phyloP scores from a whole-genome alignment of 1,140 invertebrate genomes.

The Drosophila insularis region DNA sequence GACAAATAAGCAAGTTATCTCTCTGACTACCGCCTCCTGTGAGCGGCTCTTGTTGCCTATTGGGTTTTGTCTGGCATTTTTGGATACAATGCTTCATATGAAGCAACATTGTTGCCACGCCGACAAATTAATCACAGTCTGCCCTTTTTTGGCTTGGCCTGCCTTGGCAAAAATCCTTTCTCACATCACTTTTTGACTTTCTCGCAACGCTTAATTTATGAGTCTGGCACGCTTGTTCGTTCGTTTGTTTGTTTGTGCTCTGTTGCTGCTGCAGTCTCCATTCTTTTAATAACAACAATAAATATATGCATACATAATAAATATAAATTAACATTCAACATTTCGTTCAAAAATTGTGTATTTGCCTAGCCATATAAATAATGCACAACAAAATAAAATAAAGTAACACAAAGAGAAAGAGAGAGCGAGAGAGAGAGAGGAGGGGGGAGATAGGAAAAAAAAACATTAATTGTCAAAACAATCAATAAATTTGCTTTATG shows the following conservation, averaged over 20 bases:
- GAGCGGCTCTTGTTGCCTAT: slow-evolving; percentile 11
- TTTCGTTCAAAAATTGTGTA: slow-evolving; percentile 36
- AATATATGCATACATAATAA: slow-evolving; percentile 34
- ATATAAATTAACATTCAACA: slow-evolving; percentile 36
- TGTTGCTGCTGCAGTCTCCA: slow-evolving; percentile 17
- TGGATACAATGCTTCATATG: slow-evolving; percentile 63
- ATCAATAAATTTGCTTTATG: slow-evolving; percentile 76
- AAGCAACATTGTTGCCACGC: slow-evolving; percentile 53
- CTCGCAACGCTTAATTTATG: slow-evolving; percentile 55
- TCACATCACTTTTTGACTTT: slow-evolving; percentile 45
- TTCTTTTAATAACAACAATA: slow-evolving; percentile 44
- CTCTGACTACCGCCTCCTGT: slow-evolving; percentile 1
- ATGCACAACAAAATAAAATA: slow-evolving; percentile 29
- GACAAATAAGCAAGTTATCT: slow-evolving; percentile 63
- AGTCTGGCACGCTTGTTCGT: slow-evolving; percentile 43
- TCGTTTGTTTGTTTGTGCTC: not conserved
- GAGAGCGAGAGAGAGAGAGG: slow-evolving; percentile 28
- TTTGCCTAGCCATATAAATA: slow-evolving; percentile 52
- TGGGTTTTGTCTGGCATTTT: slow-evolving; percentile 32
- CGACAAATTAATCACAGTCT: slow-evolving; percentile 70
- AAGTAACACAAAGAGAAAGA: not conserved
- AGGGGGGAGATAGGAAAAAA: too few relatives aligned
- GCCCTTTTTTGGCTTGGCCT: not conserved
- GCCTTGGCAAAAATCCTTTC: slow-evolving; percentile 1
- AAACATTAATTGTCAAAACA: slow-evolving; percentile 77